Evolutionary conservation across 2,113 vertebrate genomes (phyloP).

Genomic region (Cyrtonyx montezumae): DNA sequence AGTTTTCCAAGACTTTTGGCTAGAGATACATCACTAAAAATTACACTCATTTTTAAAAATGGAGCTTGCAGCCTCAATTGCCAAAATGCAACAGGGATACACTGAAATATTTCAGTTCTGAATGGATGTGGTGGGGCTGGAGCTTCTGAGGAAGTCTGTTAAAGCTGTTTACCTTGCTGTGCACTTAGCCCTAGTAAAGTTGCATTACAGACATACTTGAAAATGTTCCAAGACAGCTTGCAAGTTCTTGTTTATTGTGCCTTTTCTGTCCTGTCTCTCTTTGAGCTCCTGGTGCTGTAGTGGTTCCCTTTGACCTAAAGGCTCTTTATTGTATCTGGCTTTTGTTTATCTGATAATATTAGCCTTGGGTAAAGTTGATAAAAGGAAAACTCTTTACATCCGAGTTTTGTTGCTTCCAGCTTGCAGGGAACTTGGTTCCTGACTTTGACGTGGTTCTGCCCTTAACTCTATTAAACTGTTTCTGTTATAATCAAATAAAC

Average conservation of each 20-base stretch:
- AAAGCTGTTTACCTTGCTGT: slow-evolving; percentile 8
- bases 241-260: neutral
- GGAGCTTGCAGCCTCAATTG: neutral
- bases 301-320: neutral
- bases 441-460: neutral
- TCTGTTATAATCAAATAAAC: neutral
- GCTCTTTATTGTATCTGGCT: neutral
- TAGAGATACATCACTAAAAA: neutral
- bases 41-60: neutral
- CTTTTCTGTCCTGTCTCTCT: neutral
- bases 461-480: neutral
- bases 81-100: neutral
- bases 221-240: neutral
- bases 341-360: neutral
- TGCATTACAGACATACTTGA: neutral
- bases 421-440: neutral
- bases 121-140: neutral
- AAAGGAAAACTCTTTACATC: neutral
- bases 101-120: neutral
- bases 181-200: slow-evolving; percentile 24
- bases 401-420: neutral
- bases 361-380: neutral
- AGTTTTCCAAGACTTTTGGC: neutral
- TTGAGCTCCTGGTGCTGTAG: neutral
- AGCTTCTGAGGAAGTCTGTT: neutral